A percentile compares a stretch with the other conserved stretches of the same genome.
These are phyloP conservation scores for Sinella curviseta DNA, from an alignment of 1,140 invertebrate genomes.

Conservation along the genomic window DNA sequence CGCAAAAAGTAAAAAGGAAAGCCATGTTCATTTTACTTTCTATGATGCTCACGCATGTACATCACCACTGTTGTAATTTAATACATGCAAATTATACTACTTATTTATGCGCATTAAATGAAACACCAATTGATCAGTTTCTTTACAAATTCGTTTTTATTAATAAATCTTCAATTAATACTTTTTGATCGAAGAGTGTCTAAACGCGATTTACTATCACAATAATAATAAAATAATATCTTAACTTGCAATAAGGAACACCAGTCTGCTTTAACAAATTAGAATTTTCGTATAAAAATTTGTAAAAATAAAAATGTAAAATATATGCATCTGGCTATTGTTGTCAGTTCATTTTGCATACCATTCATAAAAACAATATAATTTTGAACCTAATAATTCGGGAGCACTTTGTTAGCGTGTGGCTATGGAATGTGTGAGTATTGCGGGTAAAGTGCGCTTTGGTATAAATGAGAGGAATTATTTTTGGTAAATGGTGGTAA, in stretches of 20 bases:
- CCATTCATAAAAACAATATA: not conserved
- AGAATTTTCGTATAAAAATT: no score
- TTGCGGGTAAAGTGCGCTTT: not conserved
- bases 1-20: no score
- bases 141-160: constrained; percentile 9
- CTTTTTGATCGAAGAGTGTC: constrained; percentile 21
- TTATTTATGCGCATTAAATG: no score
- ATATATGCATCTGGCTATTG: not conserved
- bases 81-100: no score
- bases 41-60: no score
- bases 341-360: not conserved
- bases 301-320: not conserved
- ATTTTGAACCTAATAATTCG: constrained; percentile 18
- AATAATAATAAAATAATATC: constrained; percentile 26
- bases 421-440: not conserved
- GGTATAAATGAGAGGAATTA: constrained; percentile 6
- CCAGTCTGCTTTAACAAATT: constrained; percentile 9
- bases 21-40: no score
- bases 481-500: not conserved
- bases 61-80: no score
- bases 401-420: not conserved
- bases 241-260: constrained; percentile 23
- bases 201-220: not conserved
- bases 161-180: no score
- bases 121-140: no score